Percentiles rank a stretch among this genome's conserved stretches.
Conservation (phyloP, 2,888 invertebrate species). For the Drepanosiphum platanoidis region DNA sequence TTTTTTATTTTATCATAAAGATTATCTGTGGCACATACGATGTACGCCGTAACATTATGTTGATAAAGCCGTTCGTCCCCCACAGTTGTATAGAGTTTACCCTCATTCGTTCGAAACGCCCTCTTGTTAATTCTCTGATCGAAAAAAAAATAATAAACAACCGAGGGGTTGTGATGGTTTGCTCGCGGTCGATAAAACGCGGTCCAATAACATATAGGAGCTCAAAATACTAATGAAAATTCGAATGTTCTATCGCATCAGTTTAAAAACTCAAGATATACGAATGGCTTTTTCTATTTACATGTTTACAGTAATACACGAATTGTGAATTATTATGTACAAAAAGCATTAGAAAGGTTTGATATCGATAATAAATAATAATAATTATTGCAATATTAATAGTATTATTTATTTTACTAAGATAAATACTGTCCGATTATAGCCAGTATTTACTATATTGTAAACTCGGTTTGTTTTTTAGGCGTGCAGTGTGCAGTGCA, state of each 20-base stretch:
- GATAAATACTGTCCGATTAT: too few species aligned
- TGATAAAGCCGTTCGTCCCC: background rate
- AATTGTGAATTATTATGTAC: too few species aligned
- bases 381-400: too few species aligned
- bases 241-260: background rate
- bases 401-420: too few species aligned
- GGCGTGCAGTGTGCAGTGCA: too few species aligned
- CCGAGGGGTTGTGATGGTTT: background rate
- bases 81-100: background rate
- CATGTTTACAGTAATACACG: too few species aligned
- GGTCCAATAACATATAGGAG: background rate
- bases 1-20: background rate
- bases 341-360: too few species aligned
- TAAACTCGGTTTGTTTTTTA: too few species aligned
- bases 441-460: too few species aligned
- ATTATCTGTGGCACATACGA: background rate
- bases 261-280: background rate
- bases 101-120: background rate
- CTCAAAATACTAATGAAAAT: background rate
- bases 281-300: too few species aligned
- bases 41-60: background rate
- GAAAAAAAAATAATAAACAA: too few species aligned
- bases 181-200: background rate
- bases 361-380: too few species aligned
- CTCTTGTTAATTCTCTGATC: background rate